A percentile compares a stretch with the other conserved stretches of the same genome.
phyloP scores from a whole-genome alignment of 1,140 invertebrate species.

The Holotrichia oblita region DNA sequence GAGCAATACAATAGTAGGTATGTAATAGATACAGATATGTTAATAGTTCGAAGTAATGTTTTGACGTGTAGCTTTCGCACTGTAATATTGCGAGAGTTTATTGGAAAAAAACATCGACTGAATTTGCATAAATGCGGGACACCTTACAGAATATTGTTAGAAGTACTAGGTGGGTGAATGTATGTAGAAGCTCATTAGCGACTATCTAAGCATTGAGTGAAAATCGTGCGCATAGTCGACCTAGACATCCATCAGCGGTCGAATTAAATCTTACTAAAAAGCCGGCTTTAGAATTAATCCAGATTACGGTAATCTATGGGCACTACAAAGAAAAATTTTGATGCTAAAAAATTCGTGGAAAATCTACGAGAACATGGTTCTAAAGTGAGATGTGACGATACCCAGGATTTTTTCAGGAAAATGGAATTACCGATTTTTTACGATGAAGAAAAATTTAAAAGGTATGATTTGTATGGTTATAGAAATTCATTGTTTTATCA shows the following conservation, averaged over 20 bases:
- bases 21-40: too few species aligned
- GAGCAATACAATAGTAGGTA: too few species aligned
- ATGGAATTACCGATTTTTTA: constrained; percentile 25
- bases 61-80: too few species aligned
- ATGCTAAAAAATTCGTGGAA: constrained; percentile 4
- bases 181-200: neutral
- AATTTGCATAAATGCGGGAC: neutral
- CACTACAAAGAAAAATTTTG: neutral
- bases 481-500: too few species aligned
- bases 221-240: neutral
- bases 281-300: neutral
- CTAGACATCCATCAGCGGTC: neutral
- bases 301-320: neutral
- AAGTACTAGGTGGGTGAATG: neutral
- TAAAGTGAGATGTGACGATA: constrained; percentile 23
- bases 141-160: neutral
- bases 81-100: neutral
- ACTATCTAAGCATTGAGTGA: neutral
- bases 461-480: constrained; percentile 22
- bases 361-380: neutral
- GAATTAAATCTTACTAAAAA: neutral
- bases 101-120: neutral
- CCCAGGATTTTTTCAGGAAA: constrained; percentile 8
- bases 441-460: constrained; percentile 39
- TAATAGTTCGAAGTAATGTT: too few species aligned